Percentiles rank a stretch among this genome's conserved stretches.
Evolutionary conservation across 2,113 vertebrate genomes (phyloP).

Genomic region (Bambusicola thoracicus): DNA sequence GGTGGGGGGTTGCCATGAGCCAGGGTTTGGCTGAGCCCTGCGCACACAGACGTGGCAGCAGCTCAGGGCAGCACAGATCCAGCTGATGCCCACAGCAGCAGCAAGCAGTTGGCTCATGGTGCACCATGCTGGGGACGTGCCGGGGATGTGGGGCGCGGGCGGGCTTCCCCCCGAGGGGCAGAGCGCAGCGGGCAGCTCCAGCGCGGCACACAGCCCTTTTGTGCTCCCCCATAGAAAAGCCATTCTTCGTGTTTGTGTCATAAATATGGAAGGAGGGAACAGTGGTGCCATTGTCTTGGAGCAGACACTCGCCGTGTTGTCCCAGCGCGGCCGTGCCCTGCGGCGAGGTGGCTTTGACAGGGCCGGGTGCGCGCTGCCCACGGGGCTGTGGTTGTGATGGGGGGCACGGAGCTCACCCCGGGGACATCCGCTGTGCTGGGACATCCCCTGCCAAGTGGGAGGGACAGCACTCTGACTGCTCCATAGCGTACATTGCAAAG

Average conservation of each 20-base stretch:
- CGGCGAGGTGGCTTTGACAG: background rate
- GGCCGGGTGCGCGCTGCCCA: background rate
- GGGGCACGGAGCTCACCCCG: background rate
- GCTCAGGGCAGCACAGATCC: too few species aligned
- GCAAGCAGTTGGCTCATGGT: background rate
- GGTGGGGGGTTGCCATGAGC: too few species aligned
- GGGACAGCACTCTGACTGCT: background rate
- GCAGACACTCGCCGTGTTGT: background rate
- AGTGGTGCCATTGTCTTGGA: background rate
- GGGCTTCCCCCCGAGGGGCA: background rate
- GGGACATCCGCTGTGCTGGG: background rate
- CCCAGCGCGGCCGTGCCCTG: background rate
- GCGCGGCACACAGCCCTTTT: conserved; percentile 11
- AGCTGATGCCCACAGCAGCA: too few species aligned
- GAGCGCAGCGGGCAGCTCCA: accelerated
- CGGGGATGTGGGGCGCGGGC: background rate
- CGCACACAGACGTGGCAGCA: too few species aligned
- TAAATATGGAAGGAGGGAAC: background rate
- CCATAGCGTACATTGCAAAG: background rate
- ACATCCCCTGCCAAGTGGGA: background rate
- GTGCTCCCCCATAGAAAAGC: background rate
- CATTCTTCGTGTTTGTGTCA: background rate
- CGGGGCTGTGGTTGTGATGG: background rate
- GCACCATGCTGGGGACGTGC: background rate
- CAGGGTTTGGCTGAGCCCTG: too few species aligned